phyloP scores from a whole-genome alignment of 2,888 invertebrate species.

The Callyntrura guangdongensis region DNA sequence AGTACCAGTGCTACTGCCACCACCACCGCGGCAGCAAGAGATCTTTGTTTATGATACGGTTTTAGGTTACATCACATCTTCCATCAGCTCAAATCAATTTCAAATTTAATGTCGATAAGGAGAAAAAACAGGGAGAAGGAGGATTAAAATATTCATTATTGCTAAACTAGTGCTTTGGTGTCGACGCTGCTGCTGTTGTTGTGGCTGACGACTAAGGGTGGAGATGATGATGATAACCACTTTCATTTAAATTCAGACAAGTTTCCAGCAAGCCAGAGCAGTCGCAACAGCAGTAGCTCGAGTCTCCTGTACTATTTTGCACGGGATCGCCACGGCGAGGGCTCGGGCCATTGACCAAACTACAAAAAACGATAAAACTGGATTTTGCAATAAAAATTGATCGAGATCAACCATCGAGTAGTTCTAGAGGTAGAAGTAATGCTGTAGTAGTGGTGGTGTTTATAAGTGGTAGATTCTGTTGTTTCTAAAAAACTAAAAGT shows the following conservation, averaged over 20 bases:
- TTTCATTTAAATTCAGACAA: slow-evolving; percentile 65
- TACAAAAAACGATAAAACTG: slow-evolving; percentile 68
- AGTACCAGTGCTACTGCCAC: background rate
- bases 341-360: slow-evolving; percentile 80
- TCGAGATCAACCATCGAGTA: slow-evolving; percentile 69
- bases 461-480: background rate
- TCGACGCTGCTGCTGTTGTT: slow-evolving; percentile 28
- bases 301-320: slow-evolving; percentile 50
- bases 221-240: background rate
- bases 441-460: background rate
- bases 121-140: slow-evolving; percentile 45
- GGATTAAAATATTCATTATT: slow-evolving; percentile 72
- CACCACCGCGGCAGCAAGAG: slow-evolving; percentile 28
- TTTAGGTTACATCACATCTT: slow-evolving; percentile 54
- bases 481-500: slow-evolving; percentile 58
- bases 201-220: background rate
- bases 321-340: slow-evolving; percentile 60
- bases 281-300: slow-evolving; percentile 37
- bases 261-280: slow-evolving; percentile 60
- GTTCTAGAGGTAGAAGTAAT: background rate
- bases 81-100: slow-evolving; percentile 68
- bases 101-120: slow-evolving; percentile 58
- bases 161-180: slow-evolving; percentile 54
- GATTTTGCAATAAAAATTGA: slow-evolving; percentile 79
- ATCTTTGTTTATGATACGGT: slow-evolving; percentile 63